phyloP scores from a whole-genome alignment of 1,140 invertebrate genomes.

The Megalonaias nervosa region DNA sequence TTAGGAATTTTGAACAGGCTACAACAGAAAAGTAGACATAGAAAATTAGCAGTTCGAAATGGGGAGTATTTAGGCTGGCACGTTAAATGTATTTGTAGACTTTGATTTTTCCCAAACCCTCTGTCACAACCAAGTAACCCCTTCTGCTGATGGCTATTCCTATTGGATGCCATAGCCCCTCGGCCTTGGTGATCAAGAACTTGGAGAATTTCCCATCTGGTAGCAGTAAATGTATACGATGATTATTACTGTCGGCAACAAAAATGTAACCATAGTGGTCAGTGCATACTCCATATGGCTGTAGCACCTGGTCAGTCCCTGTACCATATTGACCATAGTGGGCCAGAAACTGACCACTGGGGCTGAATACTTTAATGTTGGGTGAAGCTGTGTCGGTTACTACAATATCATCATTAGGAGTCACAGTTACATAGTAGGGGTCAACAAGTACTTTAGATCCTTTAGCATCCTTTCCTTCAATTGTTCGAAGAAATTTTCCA shows the following conservation, averaged over 20 bases:
- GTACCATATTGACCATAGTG: constrained; percentile 61
- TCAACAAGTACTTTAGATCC: constrained; percentile 55
- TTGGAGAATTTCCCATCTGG: constrained; percentile 61
- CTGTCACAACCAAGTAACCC: constrained; percentile 57
- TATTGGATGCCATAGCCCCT: constrained; percentile 65
- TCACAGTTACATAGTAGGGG: constrained; percentile 61
- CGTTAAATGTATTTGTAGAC: constrained; percentile 62
- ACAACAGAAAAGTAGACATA: not conserved
- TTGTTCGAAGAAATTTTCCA: constrained; percentile 48
- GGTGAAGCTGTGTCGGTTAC: constrained; percentile 65
- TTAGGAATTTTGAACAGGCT: too few species aligned
- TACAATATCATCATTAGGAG: constrained; percentile 51
- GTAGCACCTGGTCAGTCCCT: constrained; percentile 55
- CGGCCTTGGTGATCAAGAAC: constrained; percentile 54
- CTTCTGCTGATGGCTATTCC: constrained; percentile 51
- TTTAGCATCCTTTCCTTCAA: constrained; percentile 46
- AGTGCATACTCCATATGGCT: constrained; percentile 65
- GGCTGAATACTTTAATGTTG: constrained; percentile 62
- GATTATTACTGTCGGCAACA: constrained; percentile 65
- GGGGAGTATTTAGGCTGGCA: too few species aligned
- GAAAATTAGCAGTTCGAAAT: not conserved
- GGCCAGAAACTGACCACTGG: constrained; percentile 43
- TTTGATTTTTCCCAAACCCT: constrained; percentile 64
- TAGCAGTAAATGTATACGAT: constrained; percentile 60
- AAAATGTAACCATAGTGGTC: constrained; percentile 65